Conservation (phyloP, 2,113 vertebrate genomes). For the Tympanuchus pallidicinctus region DNA sequence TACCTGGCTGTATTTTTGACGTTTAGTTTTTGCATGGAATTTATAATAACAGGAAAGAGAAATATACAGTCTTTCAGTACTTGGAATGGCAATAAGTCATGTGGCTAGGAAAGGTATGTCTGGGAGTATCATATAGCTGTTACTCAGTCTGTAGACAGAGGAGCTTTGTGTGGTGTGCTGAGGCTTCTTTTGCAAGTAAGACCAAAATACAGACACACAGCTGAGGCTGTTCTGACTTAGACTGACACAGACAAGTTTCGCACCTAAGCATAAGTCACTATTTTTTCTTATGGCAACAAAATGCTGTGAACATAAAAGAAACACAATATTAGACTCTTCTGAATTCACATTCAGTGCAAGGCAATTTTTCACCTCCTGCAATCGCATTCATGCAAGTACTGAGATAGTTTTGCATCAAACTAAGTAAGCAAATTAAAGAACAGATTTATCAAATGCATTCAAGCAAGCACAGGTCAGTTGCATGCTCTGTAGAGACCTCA, state of each 20-base stretch:
- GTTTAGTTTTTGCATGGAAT: constrained; percentile 73
- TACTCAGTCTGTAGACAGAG: constrained; percentile 77
- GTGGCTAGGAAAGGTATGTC: constrained; percentile 80
- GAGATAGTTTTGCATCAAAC: not conserved
- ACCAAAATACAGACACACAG: constrained; percentile 67
- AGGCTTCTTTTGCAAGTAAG: constrained; percentile 51
- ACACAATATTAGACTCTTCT: not conserved
- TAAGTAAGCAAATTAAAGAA: not conserved
- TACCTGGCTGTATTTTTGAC: constrained; percentile 58
- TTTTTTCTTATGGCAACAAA: constrained; percentile 60
- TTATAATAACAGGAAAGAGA: constrained; percentile 84
- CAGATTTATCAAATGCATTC: not conserved
- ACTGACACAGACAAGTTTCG: constrained; percentile 54
- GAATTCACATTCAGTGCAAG: not conserved
- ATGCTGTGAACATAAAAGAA: constrained; percentile 26
- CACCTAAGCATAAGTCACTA: constrained; percentile 55
- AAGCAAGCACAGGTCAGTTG: not conserved
- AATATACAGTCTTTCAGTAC: constrained; percentile 79
- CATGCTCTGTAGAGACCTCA: not conserved
- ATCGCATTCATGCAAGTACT: not conserved
- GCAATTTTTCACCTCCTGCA: not conserved
- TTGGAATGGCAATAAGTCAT: constrained; percentile 77
- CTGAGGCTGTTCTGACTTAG: constrained; percentile 45
- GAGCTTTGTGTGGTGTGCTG: constrained; percentile 73
- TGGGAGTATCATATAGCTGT: constrained; percentile 82